Base-by-base conservation (phyloP, 2,888 invertebrate species). In the Leptarthrus brevirostris region DNA sequence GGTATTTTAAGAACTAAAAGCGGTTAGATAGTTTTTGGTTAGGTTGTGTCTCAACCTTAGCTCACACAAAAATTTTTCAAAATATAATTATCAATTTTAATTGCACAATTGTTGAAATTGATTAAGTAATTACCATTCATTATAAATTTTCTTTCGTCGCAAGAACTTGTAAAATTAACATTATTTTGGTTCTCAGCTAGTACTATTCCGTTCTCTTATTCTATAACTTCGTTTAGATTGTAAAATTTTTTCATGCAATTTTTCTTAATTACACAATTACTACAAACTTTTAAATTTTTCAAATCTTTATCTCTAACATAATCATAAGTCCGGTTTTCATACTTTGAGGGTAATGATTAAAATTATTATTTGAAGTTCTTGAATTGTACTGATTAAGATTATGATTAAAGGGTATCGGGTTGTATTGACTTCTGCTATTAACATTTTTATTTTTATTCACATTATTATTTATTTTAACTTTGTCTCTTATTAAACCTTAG, bases 71-170 rank as follows among this genome's bases (percentile, higher is more conserved):
- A n/a, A 54, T 64, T 64, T n/a, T 40, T 16, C 16, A 71, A 52
- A 14, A 58, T 52, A 12, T 74, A 4, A 36, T 71, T 34, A n/a
- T 34, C 36, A 49, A 53, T 22, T 53, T 74, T 71, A 14, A 74
- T 53, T 14, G 64, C 40, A 47, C 74, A 74, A 54, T 74, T 71
- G 24, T 47, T 61, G 8, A 74, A 74, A 24, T 53, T 74, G 14
- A 71, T 20, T 30, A 74, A 12, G 24, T 53, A 61, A 10, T 64
- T 74, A 1, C 53, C 72, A 16, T 54, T 74, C 12, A 71, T n/a
- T 22, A 53, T 20, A 6, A 72, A n/a, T 71, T 64, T 52, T 16
- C 40, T 22, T 18, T 71, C 24, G 30, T 74, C 72, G 30, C 72
- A 74, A 72, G 64, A 72, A 34, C 72, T 66, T 14, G 6, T 72